Conservation (phyloP, 2,888 invertebrate genomes). For the Cataglyphis altisquamis region DNA sequence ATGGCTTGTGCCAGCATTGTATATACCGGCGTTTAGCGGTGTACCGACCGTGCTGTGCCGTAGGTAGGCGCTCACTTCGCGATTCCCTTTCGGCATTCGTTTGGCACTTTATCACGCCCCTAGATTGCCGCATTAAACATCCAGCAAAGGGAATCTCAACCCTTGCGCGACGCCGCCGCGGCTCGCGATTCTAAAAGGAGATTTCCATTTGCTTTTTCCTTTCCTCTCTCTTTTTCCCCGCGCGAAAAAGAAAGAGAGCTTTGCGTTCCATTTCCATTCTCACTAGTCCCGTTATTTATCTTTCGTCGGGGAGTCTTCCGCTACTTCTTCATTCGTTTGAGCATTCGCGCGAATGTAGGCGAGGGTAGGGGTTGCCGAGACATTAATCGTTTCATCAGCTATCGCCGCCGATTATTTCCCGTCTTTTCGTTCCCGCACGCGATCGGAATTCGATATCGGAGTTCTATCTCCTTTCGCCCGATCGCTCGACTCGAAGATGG, state of each 20-base stretch:
- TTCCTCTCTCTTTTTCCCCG: neutral
- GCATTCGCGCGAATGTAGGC: constrained; percentile 6
- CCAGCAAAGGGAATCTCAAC: constrained; percentile 85
- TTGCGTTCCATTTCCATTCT: constrained; percentile 32
- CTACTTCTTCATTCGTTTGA: neutral
- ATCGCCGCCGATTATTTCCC: constrained; percentile 19
- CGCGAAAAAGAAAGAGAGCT: neutral
- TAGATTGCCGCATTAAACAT: constrained; percentile 86
- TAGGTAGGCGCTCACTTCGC: constrained; percentile 75
- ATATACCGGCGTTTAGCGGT: constrained; percentile 49
- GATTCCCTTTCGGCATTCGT: constrained; percentile 85
- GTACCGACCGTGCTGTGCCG: constrained; percentile 54
- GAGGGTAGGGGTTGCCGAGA: constrained; percentile 51
- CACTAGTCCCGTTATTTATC: constrained; percentile 1
- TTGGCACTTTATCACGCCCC: constrained; percentile 86
- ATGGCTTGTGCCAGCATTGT: constrained; percentile 79
- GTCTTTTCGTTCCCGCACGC: neutral
- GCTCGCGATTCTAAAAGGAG: constrained; percentile 38
- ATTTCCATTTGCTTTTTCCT: constrained; percentile 38
- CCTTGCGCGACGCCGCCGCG: constrained; percentile 63
- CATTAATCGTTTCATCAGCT: constrained; percentile 7
- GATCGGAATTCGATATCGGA: constrained; percentile 32
- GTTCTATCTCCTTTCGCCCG: constrained; percentile 16
- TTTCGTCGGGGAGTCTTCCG: neutral
- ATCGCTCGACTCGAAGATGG: constrained; percentile 31